Evolutionary conservation across 2,113 vertebrate species (phyloP).

Genomic region (Ariopsis seemanni): DNA sequence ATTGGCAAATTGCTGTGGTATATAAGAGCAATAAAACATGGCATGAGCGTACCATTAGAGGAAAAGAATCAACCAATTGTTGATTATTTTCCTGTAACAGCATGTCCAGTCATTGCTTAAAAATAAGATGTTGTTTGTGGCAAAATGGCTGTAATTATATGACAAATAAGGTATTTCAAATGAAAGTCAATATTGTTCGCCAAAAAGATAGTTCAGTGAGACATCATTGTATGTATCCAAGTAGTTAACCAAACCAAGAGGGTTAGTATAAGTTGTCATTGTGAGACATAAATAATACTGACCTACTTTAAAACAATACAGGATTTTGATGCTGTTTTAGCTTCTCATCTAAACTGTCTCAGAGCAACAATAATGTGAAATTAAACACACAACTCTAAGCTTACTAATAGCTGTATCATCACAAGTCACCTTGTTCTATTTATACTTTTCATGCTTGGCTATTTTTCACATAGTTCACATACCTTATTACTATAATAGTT

Average conservation of each 20-base stretch:
- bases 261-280: background rate
- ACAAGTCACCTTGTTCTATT: background rate
- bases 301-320: background rate
- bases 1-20: background rate
- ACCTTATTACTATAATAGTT: background rate
- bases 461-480: conserved; percentile 13
- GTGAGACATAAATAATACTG: background rate
- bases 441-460: background rate
- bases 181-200: too few species aligned
- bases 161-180: background rate
- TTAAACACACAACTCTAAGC: background rate
- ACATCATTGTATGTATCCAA: background rate
- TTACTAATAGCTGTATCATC: background rate
- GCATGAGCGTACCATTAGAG: background rate
- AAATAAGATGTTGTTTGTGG: background rate
- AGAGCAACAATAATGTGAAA: background rate
- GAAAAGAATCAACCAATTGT: too few species aligned
- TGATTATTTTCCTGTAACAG: background rate
- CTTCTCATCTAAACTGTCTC: background rate
- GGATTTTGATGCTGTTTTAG: background rate
- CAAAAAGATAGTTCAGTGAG: too few species aligned
- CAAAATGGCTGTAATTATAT: background rate
- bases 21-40: background rate
- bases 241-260: background rate
- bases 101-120: background rate